phyloP scores from a whole-genome alignment of 2,797 vertebrate genomes.

The Tragelaphus eurycerus region DNA sequence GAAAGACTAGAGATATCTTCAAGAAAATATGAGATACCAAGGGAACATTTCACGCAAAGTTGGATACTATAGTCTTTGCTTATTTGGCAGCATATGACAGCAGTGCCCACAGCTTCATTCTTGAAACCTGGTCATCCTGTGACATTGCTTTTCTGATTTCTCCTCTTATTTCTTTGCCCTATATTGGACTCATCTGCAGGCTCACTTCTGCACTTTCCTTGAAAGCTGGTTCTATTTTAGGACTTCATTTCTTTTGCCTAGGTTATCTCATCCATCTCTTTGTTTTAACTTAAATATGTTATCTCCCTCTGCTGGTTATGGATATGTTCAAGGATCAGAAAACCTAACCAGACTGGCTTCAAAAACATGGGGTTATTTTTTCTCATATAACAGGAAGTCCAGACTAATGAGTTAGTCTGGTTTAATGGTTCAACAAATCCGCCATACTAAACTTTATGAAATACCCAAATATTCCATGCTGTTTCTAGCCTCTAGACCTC shows the following conservation, averaged over 20 bases:
- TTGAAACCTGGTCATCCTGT: neutral
- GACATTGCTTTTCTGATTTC: neutral
- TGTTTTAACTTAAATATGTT: neutral
- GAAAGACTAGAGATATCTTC: neutral
- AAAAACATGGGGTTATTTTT: neutral
- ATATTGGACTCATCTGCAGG: neutral
- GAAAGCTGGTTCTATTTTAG: constrained; percentile 23
- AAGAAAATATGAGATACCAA: neutral
- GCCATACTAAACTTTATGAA: neutral
- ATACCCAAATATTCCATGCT: neutral
- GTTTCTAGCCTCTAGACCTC: neutral
- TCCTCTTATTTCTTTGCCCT: neutral
- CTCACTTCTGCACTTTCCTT: neutral
- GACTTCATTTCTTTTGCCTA: constrained; percentile 8
- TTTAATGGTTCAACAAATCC: neutral
- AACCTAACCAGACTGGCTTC: neutral
- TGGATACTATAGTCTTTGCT: neutral
- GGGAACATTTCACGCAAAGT: neutral
- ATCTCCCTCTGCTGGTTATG: neutral
- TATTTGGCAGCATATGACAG: neutral
- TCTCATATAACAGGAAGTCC: neutral
- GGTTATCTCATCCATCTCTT: neutral
- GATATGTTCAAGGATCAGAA: neutral
- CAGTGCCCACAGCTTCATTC: neutral
- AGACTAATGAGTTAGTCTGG: neutral